Evolutionary conservation across 2,888 invertebrate species (phyloP), one percentile per base, ranked within the genome.

Genomic region (Tachina grossa): DNA sequence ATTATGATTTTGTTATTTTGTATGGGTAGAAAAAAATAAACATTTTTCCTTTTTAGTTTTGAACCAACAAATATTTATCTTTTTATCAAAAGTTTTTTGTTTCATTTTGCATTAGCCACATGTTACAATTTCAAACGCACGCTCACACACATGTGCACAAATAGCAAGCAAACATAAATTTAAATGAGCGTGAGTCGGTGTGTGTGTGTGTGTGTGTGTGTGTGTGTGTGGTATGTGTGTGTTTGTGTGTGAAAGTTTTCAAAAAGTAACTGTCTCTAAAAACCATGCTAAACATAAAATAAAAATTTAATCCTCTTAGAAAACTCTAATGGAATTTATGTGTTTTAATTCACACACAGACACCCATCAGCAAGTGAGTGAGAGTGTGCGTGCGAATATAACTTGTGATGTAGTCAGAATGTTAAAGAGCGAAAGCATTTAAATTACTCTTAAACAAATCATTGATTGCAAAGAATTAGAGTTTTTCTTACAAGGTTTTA

Each of bases 261-360:
- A 41, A 68, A 80, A 66, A 66, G 77, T 78, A 72, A 80, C 53
- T 79, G 79, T 76, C 83, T 71, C 66, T 80, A 79, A 83, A 82
- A 85, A 59, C 79, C 79, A 55, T 83, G 79, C 79, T 79, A 85
- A 85, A 85, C 79, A 83, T 85, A 83, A 83, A 80, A 76, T 85
- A 83, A 83, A 83, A 85, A 65, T 83, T 80, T 85, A 85, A 85
- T 85, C 85, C 86, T 86, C 83, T 86, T 86, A 77, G 74, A 80
- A 86, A 86, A 84, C 77, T 78, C 83, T 86, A 83, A 83, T 83
- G 86, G 86, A 86, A 86, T 84, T 86, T 86, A 84, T 86, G 86
- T 86, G 83, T 83, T 86, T 77, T 83, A 83, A 83, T 68, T 72
- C 86, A 55, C 59, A 79, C 51, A 82, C 47, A 59, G 68, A 69